These are phyloP conservation scores for Philotrypesis tridentata DNA, from an alignment of 1,140 invertebrate species.

Conservation along the genomic window DNA sequence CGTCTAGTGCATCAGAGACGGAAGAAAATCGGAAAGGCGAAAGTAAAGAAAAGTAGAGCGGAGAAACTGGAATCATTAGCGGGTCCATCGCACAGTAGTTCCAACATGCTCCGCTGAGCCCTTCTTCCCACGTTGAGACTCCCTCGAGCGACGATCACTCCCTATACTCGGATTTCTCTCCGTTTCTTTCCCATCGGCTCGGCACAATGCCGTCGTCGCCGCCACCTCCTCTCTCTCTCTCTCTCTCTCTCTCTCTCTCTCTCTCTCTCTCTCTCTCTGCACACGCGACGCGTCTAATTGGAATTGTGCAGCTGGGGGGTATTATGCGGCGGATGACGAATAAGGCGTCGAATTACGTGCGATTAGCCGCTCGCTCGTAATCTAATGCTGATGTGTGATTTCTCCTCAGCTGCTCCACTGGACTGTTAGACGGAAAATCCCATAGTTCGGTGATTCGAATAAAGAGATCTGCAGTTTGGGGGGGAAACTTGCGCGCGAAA, in stretches of 20 bases:
- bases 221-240: no score
- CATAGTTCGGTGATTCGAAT: no score
- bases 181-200: constrained; percentile 53
- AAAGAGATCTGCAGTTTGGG: no score
- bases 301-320: constrained; percentile 1
- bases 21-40: background rate
- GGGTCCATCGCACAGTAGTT: background rate
- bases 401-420: no score
- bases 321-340: constrained; percentile 4
- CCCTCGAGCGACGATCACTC: constrained; percentile 58
- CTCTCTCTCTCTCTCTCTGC: background rate
- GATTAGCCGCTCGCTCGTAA: background rate
- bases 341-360: background rate
- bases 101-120: constrained; percentile 44
- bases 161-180: constrained; percentile 57
- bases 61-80: background rate
- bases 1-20: no score
- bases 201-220: constrained; percentile 14
- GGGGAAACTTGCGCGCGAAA: no score
- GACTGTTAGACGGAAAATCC: no score
- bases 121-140: constrained; percentile 60
- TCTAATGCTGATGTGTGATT: no score
- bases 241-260: no score
- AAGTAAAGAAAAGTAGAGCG: background rate
- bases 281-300: constrained; percentile 9